Evolutionary conservation across 2,113 vertebrate genomes (phyloP).

Genomic region (Sinocyclocheilus rhinocerous): DNA sequence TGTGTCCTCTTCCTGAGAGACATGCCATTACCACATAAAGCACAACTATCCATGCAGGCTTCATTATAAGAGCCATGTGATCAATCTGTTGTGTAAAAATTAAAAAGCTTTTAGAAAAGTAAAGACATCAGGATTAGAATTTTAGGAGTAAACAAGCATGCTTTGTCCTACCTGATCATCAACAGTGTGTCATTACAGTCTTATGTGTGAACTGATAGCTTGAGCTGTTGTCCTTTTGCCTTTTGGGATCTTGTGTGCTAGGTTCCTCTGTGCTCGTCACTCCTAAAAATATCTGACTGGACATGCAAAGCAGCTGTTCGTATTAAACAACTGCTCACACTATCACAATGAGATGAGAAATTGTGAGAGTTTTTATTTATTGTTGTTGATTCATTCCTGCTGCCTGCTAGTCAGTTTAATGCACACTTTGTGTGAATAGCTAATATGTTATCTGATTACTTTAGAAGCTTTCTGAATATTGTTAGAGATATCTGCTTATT

Average conservation of each 20-base stretch:
- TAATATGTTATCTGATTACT: neutral
- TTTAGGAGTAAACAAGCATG: neutral
- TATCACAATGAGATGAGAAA: neutral
- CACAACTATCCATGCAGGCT: conserved; percentile 60
- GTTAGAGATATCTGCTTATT: neutral
- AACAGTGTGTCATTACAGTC: neutral
- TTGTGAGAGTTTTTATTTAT: neutral
- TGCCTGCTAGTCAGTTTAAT: neutral
- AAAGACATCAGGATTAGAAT: neutral
- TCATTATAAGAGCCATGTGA: neutral
- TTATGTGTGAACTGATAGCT: neutral
- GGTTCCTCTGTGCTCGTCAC: conserved; percentile 27
- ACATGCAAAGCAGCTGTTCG: conserved; percentile 36
- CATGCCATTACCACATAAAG: conserved; percentile 46
- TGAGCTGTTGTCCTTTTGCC: neutral
- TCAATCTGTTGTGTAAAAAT: neutral
- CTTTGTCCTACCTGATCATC: neutral
- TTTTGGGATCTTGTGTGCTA: neutral
- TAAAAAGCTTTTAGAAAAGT: neutral
- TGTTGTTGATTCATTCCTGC: neutral
- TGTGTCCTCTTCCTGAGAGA: conserved; percentile 29
- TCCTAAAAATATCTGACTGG: conserved; percentile 52
- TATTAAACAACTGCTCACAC: conserved; percentile 8
- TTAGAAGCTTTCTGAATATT: neutral
- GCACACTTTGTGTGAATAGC: neutral